A percentile compares a stretch with the other conserved stretches of the same genome.
Evolutionary conservation across 2,113 vertebrate species (phyloP).

Genomic region (Girardinichthys multiradiatus): DNA sequence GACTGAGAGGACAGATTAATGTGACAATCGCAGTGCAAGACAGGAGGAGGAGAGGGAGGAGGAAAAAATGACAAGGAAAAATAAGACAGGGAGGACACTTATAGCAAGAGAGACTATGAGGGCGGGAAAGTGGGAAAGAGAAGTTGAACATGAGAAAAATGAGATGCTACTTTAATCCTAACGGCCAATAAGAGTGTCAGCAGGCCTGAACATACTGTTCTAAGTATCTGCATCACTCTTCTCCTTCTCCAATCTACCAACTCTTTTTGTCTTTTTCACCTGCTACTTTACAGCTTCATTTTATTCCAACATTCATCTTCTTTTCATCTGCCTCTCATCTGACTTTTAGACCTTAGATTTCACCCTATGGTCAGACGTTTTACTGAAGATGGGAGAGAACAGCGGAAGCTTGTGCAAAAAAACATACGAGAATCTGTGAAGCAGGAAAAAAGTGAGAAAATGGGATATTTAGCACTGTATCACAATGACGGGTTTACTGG

Average conservation of each 20-base stretch:
- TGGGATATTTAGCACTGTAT: background rate
- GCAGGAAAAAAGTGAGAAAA: background rate
- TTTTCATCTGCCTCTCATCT: conserved; percentile 2
- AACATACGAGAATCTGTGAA: background rate
- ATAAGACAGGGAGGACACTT: background rate
- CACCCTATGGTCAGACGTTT: background rate
- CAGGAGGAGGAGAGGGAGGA: background rate
- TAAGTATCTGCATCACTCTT: conserved; percentile 18
- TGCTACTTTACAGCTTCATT: conserved; percentile 4
- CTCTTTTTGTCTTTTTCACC: background rate
- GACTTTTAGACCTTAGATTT: conserved; percentile 9
- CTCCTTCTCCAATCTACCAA: background rate
- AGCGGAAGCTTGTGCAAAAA: background rate
- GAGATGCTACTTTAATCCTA: conserved; percentile 12
- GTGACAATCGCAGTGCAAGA: background rate
- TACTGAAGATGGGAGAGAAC: background rate
- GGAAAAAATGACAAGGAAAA: background rate
- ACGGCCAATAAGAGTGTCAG: conserved; percentile 27
- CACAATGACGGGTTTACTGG: background rate
- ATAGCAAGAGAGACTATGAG: background rate
- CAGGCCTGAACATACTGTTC: conserved; percentile 21
- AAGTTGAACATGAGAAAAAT: conserved; percentile 18
- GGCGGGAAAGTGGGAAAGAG: background rate
- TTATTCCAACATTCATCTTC: background rate
- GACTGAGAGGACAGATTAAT: conserved; percentile 12